Percentiles rank a stretch among this genome's conserved stretches.
Conservation (phyloP, 2,113 vertebrate species). For the Mobula hypostoma region DNA sequence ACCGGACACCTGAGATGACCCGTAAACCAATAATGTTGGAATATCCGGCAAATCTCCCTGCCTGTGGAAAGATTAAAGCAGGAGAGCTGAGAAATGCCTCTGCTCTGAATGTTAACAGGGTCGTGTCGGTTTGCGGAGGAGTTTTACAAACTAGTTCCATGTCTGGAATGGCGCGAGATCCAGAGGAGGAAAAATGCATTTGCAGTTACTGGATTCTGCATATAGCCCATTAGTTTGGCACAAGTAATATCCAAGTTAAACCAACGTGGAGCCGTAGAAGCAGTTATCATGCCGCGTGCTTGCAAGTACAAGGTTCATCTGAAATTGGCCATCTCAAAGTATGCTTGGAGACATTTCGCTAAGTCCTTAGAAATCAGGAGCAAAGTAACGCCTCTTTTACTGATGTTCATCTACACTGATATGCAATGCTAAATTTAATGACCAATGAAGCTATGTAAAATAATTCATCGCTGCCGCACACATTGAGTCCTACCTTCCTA, state of each 20-base stretch:
- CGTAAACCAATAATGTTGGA: neutral
- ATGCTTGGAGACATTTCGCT: neutral
- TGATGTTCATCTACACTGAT: neutral
- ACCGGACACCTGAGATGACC: neutral
- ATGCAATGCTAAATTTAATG: neutral
- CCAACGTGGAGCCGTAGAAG: neutral
- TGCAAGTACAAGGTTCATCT: neutral
- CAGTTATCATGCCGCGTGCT: neutral
- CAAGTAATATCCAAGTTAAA: neutral
- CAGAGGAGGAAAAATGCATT: neutral
- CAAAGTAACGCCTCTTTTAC: neutral
- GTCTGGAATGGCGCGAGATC: neutral
- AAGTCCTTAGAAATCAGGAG: neutral
- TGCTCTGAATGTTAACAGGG: neutral
- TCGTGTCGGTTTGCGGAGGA: neutral
- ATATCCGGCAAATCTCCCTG: neutral
- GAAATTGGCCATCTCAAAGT: neutral
- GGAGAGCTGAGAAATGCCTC: too few relatives aligned
- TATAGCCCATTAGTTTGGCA: neutral
- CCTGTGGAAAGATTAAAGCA: neutral
- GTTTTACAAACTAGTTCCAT: neutral
- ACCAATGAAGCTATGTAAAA: constrained; percentile 25
- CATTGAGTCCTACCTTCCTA: neutral
- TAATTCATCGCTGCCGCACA: neutral
- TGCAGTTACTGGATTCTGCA: neutral